Conservation (phyloP, 2,888 invertebrate genomes). For the Hirtodrosophila duncani region DNA sequence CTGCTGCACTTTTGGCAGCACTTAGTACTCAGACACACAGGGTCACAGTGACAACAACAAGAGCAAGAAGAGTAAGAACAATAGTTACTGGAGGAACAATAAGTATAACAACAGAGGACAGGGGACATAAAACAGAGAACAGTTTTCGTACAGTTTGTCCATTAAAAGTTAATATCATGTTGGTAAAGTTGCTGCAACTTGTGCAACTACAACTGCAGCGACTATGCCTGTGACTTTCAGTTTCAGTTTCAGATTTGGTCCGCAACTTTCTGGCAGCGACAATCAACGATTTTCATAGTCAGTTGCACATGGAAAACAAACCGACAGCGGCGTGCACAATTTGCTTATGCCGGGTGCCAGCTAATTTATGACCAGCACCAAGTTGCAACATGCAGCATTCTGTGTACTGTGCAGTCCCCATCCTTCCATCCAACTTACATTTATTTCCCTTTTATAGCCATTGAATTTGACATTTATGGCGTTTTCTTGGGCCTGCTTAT, state of each 20-base stretch:
- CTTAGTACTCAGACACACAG: no score
- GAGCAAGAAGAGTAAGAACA: conserved; percentile 57
- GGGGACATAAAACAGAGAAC: conserved; percentile 37
- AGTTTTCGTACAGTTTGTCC: conserved; percentile 71
- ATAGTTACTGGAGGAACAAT: conserved; percentile 38
- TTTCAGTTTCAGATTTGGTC: conserved; percentile 29
- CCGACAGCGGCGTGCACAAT: conserved; percentile 37
- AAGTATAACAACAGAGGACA: conserved; percentile 21
- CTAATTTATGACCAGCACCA: conserved; percentile 46
- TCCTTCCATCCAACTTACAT: conserved; percentile 11
- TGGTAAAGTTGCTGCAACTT: conserved; percentile 52
- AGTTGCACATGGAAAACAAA: conserved; percentile 71
- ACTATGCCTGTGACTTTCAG: conserved; percentile 41
- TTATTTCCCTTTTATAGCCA: conserved; percentile 68
- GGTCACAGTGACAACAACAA: no score
- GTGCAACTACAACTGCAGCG: conserved; percentile 20
- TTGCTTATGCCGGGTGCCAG: conserved; percentile 43
- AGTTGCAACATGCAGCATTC: no score
- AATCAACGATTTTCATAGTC: conserved; percentile 72
- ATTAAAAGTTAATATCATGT: conserved; percentile 74
- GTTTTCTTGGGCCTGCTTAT: conserved; percentile 50
- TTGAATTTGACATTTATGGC: conserved; percentile 67
- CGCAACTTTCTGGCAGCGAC: conserved; percentile 64
- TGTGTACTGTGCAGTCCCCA: neutral
- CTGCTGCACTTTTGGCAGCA: conserved; percentile 74